Conservation (phyloP, 2,888 invertebrate species). For the Eueremaeus valkanovi region DNA sequence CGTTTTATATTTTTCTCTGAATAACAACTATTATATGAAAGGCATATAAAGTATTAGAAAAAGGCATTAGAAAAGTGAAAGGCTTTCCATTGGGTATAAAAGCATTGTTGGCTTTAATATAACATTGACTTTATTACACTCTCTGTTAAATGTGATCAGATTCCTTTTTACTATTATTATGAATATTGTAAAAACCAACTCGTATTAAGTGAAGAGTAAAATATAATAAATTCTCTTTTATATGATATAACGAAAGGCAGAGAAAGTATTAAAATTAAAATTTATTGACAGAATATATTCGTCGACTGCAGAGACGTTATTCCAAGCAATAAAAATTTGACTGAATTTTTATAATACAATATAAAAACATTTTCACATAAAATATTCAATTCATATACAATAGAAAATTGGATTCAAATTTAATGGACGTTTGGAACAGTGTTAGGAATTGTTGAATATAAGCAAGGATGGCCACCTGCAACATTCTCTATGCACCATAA, state of each 20-base stretch:
- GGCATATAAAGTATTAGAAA: too few species aligned
- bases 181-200: not conserved
- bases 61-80: too few species aligned
- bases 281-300: not conserved
- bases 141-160: not conserved
- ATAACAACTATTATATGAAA: not conserved
- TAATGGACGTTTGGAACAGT: not conserved
- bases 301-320: not conserved
- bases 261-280: not conserved
- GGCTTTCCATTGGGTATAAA: too few species aligned
- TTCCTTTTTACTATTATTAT: not conserved
- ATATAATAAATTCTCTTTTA: not conserved
- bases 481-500: too few species aligned
- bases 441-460: too few species aligned
- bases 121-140: not conserved
- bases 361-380: not conserved
- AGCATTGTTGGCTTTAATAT: not conserved
- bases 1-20: not conserved
- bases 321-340: not conserved
- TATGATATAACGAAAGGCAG: not conserved
- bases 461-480: too few species aligned
- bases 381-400: slow-evolving; percentile 9
- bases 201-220: too few species aligned
- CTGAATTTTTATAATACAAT: not conserved
- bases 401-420: slow-evolving; percentile 8